Evolutionary conservation across 1,140 invertebrate species (phyloP).

Genomic region (Arion vulgaris): DNA sequence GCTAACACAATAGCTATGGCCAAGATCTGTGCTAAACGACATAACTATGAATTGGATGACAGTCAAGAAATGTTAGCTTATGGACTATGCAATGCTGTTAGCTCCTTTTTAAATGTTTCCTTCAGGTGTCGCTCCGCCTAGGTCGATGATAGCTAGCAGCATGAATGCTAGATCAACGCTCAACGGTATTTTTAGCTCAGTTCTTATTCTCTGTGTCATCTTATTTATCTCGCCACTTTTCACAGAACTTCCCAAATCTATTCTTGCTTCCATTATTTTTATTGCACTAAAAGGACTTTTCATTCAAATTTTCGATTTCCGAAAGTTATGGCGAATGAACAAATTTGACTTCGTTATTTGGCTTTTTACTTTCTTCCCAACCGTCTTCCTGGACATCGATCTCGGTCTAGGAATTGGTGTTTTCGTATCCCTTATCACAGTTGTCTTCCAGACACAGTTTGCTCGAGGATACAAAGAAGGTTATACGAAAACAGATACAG

Average conservation of each 20-base stretch:
- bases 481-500: slow-evolving; percentile 37
- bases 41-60: slow-evolving; percentile 73
- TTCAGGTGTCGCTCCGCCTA: slow-evolving; percentile 85
- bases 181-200: slow-evolving; percentile 70
- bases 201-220: slow-evolving; percentile 73
- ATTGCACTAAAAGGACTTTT: slow-evolving; percentile 68
- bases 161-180: slow-evolving; percentile 65
- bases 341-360: slow-evolving; percentile 70
- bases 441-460: slow-evolving; percentile 68
- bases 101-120: slow-evolving; percentile 76
- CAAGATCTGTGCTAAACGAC: slow-evolving; percentile 74
- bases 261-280: slow-evolving; percentile 68
- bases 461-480: slow-evolving; percentile 62
- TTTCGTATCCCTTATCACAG: slow-evolving; percentile 62
- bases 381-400: slow-evolving; percentile 68
- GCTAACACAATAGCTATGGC: slow-evolving; percentile 73
- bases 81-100: slow-evolving; percentile 73
- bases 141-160: slow-evolving; percentile 78
- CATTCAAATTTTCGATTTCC: slow-evolving; percentile 63
- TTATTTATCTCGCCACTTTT: slow-evolving; percentile 72
- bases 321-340: slow-evolving; percentile 66
- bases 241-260: slow-evolving; percentile 70
- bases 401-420: slow-evolving; percentile 68
- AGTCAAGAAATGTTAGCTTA: slow-evolving; percentile 76
- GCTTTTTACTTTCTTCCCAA: slow-evolving; percentile 65